These are phyloP conservation scores for Adineta ricciae DNA, from an alignment of 2,888 invertebrate genomes.

Conservation along the genomic window DNA sequence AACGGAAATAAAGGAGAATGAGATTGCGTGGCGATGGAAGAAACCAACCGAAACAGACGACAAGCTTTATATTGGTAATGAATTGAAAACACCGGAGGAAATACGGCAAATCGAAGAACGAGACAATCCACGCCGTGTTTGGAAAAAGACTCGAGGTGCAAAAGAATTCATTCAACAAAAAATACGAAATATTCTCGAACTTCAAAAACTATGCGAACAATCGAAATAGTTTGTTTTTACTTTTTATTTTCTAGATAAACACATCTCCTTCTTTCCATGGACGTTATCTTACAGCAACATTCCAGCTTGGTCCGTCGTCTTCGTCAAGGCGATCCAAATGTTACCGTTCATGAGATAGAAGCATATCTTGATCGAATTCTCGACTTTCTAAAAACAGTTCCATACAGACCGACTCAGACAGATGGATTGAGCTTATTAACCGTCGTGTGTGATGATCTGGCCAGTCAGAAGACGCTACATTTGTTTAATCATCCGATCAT, in stretches of 20 bases:
- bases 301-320: not conserved
- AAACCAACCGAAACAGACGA: not conserved
- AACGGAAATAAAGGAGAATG: not conserved
- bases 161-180: not conserved
- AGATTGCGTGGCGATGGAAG: not conserved
- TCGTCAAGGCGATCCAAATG: not conserved
- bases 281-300: not conserved
- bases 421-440: not conserved
- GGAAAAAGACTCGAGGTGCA: not conserved
- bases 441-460: not conserved
- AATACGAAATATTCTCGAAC: not conserved
- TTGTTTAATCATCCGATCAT: not conserved
- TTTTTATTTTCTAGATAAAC: not conserved
- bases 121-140: not conserved
- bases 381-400: not conserved
- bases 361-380: not conserved
- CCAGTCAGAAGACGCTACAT: not conserved
- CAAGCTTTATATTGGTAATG: not conserved
- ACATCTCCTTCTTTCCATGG: not conserved
- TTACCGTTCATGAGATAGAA: not conserved
- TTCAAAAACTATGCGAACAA: not conserved
- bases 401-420: not conserved
- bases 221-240: not conserved
- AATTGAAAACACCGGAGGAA: not conserved
- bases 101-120: not conserved